These are phyloP conservation scores for Trichonephila clavata DNA, from an alignment of 1,140 invertebrate species.

Conservation along the genomic window DNA sequence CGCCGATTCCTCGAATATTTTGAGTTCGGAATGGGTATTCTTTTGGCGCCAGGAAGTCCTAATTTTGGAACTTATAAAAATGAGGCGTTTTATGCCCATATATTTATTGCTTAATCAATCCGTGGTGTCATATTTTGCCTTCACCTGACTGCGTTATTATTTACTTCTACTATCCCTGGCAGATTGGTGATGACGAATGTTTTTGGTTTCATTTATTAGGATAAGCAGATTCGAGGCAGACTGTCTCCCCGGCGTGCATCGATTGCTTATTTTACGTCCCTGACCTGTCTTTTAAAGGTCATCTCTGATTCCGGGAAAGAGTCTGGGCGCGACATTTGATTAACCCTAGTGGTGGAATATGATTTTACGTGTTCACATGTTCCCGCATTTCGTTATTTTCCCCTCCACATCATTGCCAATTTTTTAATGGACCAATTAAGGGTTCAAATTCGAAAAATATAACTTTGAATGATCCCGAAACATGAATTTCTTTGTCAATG, in stretches of 20 bases:
- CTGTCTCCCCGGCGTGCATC: constrained; percentile 67
- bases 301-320: constrained; percentile 46
- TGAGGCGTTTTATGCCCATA: background rate
- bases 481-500: no score
- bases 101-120: constrained; percentile 71
- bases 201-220: constrained; percentile 15
- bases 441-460: no score
- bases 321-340: constrained; percentile 34
- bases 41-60: constrained; percentile 56
- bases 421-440: no score
- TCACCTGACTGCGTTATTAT: no score
- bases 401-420: no score
- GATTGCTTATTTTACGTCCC: constrained; percentile 61
- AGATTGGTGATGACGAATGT: background rate
- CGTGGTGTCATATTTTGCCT: background rate
- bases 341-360: background rate
- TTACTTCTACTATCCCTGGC: background rate
- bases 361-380: background rate
- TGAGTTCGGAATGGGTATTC: constrained; percentile 49
- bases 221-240: constrained; percentile 49
- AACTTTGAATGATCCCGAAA: no score
- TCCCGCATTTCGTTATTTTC: background rate
- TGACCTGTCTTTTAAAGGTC: constrained; percentile 74
- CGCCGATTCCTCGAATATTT: constrained; percentile 24
- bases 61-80: constrained; percentile 41